Percentiles rank a stretch among this genome's conserved stretches.
phyloP scores from a whole-genome alignment of 2,797 vertebrate species.

The Falco naumanni region DNA sequence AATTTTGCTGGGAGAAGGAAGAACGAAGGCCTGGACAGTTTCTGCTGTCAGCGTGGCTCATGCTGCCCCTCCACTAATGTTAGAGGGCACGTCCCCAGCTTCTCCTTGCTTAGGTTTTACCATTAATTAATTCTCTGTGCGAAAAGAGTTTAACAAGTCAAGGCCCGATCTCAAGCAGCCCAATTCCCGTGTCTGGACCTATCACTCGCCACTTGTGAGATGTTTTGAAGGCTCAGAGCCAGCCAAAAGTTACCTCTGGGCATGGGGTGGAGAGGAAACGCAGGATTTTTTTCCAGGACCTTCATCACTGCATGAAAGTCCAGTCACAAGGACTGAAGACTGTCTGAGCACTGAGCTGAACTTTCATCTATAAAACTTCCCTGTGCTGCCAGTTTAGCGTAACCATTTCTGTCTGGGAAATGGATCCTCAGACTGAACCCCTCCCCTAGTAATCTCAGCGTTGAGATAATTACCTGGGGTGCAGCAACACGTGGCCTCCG shows the following conservation, averaged over 20 bases:
- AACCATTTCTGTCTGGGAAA: not conserved
- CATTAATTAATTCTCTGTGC: not conserved
- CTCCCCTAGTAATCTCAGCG: not conserved
- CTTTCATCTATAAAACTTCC: not conserved
- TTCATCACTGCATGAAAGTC: not conserved
- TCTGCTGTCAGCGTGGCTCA: rapidly evolving
- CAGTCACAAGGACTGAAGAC: not conserved
- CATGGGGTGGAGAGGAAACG: not conserved
- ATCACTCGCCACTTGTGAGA: not conserved
- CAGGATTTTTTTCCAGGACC: not conserved
- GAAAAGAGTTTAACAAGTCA: not conserved
- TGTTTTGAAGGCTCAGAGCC: not conserved
- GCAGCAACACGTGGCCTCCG: not conserved
- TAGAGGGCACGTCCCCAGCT: not conserved
- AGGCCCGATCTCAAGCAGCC: not conserved
- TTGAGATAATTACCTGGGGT: not conserved
- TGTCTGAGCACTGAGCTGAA: not conserved
- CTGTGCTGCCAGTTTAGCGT: not conserved
- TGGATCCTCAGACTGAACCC: not conserved
- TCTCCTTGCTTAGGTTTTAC: not conserved
- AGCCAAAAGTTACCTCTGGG: not conserved
- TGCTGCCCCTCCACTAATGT: not conserved
- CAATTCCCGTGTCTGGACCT: not conserved
- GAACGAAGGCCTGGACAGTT: not conserved
- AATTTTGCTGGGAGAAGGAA: not conserved